Conservation (phyloP, 2,888 invertebrate species). For the Spodoptera picta region DNA sequence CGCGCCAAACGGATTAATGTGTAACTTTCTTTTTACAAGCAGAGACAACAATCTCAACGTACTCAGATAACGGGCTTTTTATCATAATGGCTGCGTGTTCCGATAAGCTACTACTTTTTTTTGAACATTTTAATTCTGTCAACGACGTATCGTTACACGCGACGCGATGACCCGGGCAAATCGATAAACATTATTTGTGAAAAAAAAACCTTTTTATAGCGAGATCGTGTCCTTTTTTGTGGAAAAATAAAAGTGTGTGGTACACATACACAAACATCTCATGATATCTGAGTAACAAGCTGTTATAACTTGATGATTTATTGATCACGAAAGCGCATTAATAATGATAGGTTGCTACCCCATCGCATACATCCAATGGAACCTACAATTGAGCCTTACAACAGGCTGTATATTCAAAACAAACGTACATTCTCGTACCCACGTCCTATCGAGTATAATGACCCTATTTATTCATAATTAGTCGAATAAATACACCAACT, state of each 20-base stretch:
- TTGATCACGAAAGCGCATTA: slow-evolving; percentile 46
- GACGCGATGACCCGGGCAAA: slow-evolving; percentile 59
- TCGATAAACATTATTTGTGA: slow-evolving; percentile 44
- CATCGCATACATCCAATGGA: slow-evolving; percentile 35
- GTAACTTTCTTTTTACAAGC: slow-evolving; percentile 62
- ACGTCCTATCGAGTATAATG: slow-evolving; percentile 5
- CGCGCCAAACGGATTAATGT: slow-evolving; percentile 47
- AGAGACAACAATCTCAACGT: slow-evolving; percentile 59
- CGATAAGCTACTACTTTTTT: slow-evolving; percentile 76
- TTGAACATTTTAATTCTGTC: slow-evolving; percentile 63
- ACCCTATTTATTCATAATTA: slow-evolving; percentile 27
- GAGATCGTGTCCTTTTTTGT: slow-evolving; percentile 7
- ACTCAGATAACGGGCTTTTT: slow-evolving; percentile 69
- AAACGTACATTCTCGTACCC: slow-evolving; percentile 2
- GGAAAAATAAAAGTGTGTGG: not conserved
- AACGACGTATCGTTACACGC: slow-evolving; percentile 60
- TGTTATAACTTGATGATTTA: slow-evolving; percentile 47
- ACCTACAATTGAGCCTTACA: slow-evolving; percentile 36
- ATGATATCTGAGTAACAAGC: slow-evolving; percentile 40
- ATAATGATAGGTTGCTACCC: slow-evolving; percentile 49
- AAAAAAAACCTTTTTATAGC: slow-evolving; percentile 3
- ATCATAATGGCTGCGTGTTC: slow-evolving; percentile 77
- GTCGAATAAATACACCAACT: slow-evolving; percentile 23
- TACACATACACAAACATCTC: slow-evolving; percentile 34
- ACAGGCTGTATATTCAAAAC: slow-evolving; percentile 12